Base-by-base conservation (phyloP, 2,888 invertebrate species). In the Drosophila formosana region DNA sequence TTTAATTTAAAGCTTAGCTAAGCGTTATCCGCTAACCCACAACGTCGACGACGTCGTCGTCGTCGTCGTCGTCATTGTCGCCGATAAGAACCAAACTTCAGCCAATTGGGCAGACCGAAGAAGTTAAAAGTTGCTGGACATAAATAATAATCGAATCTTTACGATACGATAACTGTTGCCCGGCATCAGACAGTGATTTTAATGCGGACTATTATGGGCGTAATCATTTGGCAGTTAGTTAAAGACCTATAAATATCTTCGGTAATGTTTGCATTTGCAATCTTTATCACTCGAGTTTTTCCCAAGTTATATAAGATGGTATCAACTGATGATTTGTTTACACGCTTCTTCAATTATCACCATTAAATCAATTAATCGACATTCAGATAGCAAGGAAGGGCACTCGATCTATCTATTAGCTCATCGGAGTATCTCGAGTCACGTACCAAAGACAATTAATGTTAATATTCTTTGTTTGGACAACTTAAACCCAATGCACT, bases 61-160 rank as follows among this genome's bases (percentile, higher is more conserved):
- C 6, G 30, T 4, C 30, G 28, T 28, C 4, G 5, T 30, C 30
- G 37, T 13, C 7, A 1, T 18, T 11, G 23, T 23, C 43, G 8
- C 2, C 28, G 70, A 75, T 75, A 72, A 72, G 75, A 49, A 37
- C n/a, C 32, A 30, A 30, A 23, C 26, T 37, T 47, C 23, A 46
- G 37, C n/a, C 23, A 53, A 18, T 53, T 7, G 3, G 43, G 49
- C 34, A 50, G 41, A 11, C 23, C 26, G 23, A 5, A 18, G 4
- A 18, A 26, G 26, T 13, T 37, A 11, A 7, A 49, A 57, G 45
- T 34, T 46, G 13, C 6, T 23, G 32, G 39, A 30, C 13, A 13
- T 26, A 60, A 62, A 78, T 56, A 41, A 23, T 9, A 43, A 13
- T 25, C 13, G 6, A 39, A 53, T 60, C 45, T 64, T 64, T 74